phyloP scores from a whole-genome alignment of 2,888 invertebrate genomes.

The Megalurothrips usitatus region DNA sequence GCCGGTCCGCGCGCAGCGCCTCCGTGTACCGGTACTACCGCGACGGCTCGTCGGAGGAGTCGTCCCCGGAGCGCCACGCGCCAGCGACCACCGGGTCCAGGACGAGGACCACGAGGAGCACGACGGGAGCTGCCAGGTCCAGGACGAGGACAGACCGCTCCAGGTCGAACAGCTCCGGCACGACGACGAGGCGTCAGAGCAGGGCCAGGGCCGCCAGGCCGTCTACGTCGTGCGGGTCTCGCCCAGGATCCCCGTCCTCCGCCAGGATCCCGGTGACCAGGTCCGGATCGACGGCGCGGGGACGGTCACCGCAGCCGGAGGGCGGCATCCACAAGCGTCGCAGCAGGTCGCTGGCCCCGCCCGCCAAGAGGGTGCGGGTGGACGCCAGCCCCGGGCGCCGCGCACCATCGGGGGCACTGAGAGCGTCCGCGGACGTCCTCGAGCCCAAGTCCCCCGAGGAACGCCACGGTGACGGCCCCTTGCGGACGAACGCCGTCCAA shows the following conservation, averaged over 20 bases:
- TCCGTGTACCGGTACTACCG: neutral
- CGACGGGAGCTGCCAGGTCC: neutral
- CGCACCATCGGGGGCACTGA: too few species aligned
- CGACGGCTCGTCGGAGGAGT: neutral
- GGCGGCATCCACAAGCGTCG: too few species aligned
- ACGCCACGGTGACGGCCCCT: too few species aligned
- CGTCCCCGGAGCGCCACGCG: too few species aligned
- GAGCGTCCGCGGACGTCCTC: too few species aligned
- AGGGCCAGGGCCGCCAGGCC: neutral
- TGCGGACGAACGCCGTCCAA: too few species aligned
- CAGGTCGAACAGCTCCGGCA: neutral
- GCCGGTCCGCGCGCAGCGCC: neutral
- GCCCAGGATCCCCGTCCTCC: neutral
- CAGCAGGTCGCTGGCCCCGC: neutral
- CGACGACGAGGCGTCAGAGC: too few species aligned
- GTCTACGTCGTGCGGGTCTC: neutral
- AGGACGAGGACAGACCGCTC: neutral
- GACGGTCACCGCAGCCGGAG: neutral
- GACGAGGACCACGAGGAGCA: neutral
- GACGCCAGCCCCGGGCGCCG: too few species aligned
- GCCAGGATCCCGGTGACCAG: neutral
- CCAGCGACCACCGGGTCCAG: neutral
- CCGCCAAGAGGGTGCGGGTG: neutral
- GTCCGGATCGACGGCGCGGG: neutral
- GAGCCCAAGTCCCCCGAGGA: too few species aligned